Evolutionary conservation across 2,888 invertebrate genomes (phyloP).

Genomic region (Ganaspis brasiliensis): DNA sequence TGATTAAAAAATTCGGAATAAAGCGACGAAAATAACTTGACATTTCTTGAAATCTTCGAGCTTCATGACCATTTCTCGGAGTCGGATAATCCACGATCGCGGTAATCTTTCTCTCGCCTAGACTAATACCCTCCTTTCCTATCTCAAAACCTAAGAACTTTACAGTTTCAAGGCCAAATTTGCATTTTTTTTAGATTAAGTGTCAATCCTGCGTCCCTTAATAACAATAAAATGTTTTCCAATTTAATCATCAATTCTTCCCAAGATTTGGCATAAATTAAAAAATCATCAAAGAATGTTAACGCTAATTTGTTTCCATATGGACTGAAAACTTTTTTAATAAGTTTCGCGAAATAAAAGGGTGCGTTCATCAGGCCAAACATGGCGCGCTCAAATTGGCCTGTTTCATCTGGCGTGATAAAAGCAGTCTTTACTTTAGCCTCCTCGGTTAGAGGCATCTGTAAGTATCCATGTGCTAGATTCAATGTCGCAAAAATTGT

Average conservation of each 20-base stretch:
- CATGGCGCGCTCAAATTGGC: slow-evolving; percentile 54
- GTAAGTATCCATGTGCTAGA: slow-evolving; percentile 45
- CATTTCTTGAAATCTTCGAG: slow-evolving; percentile 43
- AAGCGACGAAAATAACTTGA: too few relatives aligned
- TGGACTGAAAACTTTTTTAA: slow-evolving; percentile 33
- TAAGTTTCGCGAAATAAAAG: too few relatives aligned
- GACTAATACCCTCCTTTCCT: slow-evolving; percentile 4
- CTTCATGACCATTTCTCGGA: slow-evolving; percentile 37
- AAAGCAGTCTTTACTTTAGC: slow-evolving; percentile 48
- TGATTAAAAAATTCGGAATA: too few relatives aligned
- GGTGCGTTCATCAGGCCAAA: too few relatives aligned
- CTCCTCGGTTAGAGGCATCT: slow-evolving; percentile 43
- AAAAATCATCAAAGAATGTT: slow-evolving; percentile 30
- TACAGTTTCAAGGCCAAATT: slow-evolving; percentile 55
- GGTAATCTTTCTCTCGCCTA: slow-evolving; percentile 56
- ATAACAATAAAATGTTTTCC: neutral
- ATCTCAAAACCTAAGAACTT: slow-evolving; percentile 65
- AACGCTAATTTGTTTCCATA: slow-evolving; percentile 15
- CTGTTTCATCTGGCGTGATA: too few relatives aligned
- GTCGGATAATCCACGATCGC: slow-evolving; percentile 45
- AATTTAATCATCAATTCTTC: slow-evolving; percentile 6
- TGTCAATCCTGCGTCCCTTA: slow-evolving; percentile 62
- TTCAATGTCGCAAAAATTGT: slow-evolving; percentile 52
- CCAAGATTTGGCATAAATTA: slow-evolving; percentile 6
- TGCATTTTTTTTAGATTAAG: slow-evolving; percentile 65